Conservation (phyloP, 2,888 invertebrate species). For the Epirrhoe tristata region DNA sequence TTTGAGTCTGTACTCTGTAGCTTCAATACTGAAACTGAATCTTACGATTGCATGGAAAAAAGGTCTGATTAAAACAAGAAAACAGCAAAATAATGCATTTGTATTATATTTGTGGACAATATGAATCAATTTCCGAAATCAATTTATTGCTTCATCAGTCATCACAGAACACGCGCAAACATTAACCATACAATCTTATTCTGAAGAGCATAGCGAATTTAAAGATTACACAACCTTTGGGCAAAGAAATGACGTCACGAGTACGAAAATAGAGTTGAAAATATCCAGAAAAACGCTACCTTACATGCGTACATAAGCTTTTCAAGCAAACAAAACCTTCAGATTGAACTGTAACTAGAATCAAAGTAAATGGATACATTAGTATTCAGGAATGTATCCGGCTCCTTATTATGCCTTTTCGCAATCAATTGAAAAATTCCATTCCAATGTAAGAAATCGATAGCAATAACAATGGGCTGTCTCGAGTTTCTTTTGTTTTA, state of each 20-base stretch:
- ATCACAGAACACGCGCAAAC: not conserved
- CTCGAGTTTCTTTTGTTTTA: slow-evolving; percentile 23
- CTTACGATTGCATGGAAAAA: not conserved
- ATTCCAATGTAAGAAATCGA: slow-evolving; percentile 29
- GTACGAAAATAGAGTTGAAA: slow-evolving; percentile 6
- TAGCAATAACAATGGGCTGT: slow-evolving; percentile 24
- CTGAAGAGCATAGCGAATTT: not conserved
- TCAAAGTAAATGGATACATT: slow-evolving; percentile 36
- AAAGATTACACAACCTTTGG: not conserved
- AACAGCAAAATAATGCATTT: not conserved
- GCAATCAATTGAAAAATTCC: slow-evolving; percentile 35
- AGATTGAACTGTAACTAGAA: slow-evolving; percentile 30
- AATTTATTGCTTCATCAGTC: not conserved
- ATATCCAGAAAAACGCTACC: slow-evolving; percentile 12
- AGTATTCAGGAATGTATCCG: slow-evolving; percentile 32
- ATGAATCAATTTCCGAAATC: not conserved
- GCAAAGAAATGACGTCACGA: slow-evolving; percentile 17
- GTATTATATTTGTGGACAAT: not conserved
- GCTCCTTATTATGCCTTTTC: slow-evolving; percentile 33
- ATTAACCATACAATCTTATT: not conserved
- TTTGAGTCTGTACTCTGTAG: slow-evolving; percentile 23
- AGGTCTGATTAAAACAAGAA: not conserved
- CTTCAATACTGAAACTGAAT: not conserved
- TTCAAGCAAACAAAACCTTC: slow-evolving; percentile 34
- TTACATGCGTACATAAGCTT: slow-evolving; percentile 28